Percentiles rank a stretch among this genome's conserved stretches.
phyloP scores from a whole-genome alignment of 2,113 vertebrate species.

The Phalacrocorax aristotelis region DNA sequence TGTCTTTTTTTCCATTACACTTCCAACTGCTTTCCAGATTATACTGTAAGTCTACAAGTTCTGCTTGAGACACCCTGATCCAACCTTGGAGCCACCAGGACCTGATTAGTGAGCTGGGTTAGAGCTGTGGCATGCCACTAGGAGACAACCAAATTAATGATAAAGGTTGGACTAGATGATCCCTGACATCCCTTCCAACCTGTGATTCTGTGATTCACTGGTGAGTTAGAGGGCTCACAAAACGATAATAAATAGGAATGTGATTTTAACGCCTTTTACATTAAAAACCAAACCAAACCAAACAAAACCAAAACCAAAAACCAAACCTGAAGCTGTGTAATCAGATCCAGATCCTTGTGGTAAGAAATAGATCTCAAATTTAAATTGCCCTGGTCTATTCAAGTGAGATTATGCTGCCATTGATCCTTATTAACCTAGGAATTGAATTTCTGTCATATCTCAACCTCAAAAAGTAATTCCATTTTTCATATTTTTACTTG shows the following conservation, averaged over 20 bases:
- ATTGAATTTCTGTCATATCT: constrained; percentile 6
- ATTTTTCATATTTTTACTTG: constrained; percentile 27
- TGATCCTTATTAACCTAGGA: constrained; percentile 6
- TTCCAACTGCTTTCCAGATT: neutral
- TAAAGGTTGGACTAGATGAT: too few species aligned
- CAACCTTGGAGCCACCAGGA: neutral
- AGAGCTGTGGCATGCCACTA: neutral
- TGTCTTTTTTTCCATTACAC: neutral
- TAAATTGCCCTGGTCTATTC: neutral
- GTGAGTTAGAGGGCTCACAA: neutral
- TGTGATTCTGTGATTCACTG: too few species aligned
- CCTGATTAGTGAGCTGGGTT: neutral
- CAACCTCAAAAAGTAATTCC: neutral
- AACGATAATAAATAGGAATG: neutral
- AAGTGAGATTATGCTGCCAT: neutral
- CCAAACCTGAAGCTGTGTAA: neutral
- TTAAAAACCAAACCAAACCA: too few species aligned
- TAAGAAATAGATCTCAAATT: neutral
- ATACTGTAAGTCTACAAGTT: neutral
- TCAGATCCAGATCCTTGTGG: neutral
- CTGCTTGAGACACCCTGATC: neutral
- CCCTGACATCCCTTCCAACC: too few species aligned
- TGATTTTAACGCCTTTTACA: neutral
- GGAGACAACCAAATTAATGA: neutral
- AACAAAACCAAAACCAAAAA: too few species aligned